Percentiles rank a stretch among this genome's conserved stretches.
phyloP scores from a whole-genome alignment of 2,113 vertebrate genomes.

The Menura novaehollandiae region DNA sequence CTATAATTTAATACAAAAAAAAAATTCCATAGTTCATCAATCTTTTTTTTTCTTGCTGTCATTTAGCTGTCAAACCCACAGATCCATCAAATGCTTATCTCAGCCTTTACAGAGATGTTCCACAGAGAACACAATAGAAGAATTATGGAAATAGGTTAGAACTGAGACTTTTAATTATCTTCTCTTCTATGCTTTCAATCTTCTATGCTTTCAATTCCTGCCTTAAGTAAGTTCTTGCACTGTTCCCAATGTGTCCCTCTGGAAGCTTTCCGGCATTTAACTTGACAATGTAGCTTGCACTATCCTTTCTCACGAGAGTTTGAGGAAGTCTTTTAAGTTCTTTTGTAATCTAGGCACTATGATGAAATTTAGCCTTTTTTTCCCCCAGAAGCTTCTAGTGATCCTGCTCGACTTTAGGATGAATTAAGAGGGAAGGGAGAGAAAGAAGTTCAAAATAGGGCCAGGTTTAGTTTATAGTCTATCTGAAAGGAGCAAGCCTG shows the following conservation, averaged over 20 bases:
- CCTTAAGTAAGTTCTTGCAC: not conserved
- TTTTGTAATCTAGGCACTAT: not conserved
- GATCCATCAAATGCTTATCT: not conserved
- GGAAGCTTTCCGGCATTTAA: not conserved
- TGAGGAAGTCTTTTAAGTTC: not conserved
- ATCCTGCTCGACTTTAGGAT: not conserved
- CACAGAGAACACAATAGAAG: not conserved
- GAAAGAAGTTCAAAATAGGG: not conserved
- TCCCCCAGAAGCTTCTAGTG: not conserved
- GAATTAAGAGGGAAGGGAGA: not conserved
- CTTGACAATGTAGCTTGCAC: not conserved
- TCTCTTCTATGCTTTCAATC: not conserved
- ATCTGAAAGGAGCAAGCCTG: not conserved
- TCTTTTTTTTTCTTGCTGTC: not conserved
- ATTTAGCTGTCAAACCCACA: not conserved
- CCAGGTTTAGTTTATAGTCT: not conserved
- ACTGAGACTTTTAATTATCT: slow-evolving; percentile 1
- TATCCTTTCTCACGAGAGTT: not conserved
- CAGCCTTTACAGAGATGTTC: not conserved
- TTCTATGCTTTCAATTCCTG: not conserved
- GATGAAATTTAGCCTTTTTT: not conserved
- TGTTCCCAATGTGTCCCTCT: not conserved
- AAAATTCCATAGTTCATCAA: not conserved
- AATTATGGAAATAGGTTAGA: not conserved
- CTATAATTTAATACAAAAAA: not conserved